A percentile compares a stretch with the other conserved stretches of the same genome.
These are phyloP conservation scores for Cuniculus paca DNA, from an alignment of 2,797 vertebrate species.

Conservation along the genomic window DNA sequence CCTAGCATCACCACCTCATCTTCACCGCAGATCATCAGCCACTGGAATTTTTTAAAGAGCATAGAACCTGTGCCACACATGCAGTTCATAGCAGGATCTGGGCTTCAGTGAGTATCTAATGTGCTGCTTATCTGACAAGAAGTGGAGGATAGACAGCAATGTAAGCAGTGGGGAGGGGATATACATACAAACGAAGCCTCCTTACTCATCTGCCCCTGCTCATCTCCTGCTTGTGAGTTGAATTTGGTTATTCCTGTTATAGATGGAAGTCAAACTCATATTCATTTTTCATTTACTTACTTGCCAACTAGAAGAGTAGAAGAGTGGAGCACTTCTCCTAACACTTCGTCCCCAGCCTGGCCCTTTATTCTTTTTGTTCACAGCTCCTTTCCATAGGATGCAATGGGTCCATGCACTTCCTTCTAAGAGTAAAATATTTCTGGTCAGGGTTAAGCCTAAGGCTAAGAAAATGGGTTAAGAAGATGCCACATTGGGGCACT, in stretches of 20 bases:
- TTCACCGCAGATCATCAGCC: background rate
- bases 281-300: background rate
- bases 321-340: background rate
- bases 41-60: background rate
- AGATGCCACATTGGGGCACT: background rate
- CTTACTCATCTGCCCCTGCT: background rate
- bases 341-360: background rate
- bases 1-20: background rate
- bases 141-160: background rate
- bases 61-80: background rate
- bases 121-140: background rate
- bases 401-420: background rate
- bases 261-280: background rate
- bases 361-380: background rate
- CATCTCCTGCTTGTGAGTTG: background rate
- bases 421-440: background rate
- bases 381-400: background rate
- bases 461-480: background rate
- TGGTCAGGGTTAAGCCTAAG: background rate
- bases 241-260: background rate
- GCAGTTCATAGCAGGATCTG: background rate
- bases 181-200: background rate
- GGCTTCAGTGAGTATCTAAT: background rate
- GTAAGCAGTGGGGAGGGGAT: background rate
- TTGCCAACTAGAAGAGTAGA: background rate